Conservation (phyloP, 2,797 vertebrate genomes). For the Hapalemur alaotrensis region DNA sequence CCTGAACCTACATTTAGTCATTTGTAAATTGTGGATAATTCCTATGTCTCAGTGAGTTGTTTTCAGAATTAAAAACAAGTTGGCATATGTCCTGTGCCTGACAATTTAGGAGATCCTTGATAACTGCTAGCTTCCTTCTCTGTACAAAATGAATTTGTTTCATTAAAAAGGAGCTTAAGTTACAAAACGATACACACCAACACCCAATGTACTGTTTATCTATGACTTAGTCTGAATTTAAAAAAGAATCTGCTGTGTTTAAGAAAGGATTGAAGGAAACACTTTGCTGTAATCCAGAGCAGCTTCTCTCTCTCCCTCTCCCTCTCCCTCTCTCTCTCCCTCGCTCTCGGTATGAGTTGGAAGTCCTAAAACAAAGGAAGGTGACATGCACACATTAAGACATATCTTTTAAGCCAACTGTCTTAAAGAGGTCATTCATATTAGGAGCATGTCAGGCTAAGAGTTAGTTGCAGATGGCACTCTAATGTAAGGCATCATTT, state of each 20-base stretch:
- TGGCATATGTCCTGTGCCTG: neutral
- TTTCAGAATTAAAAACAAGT: constrained; percentile 2
- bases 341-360: neutral
- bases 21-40: neutral
- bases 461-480: neutral
- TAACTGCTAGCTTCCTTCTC: neutral
- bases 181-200: neutral
- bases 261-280: neutral
- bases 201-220: neutral
- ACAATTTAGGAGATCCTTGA: neutral
- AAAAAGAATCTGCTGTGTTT: constrained; percentile 38
- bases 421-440: neutral
- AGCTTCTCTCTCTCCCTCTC: neutral
- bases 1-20: neutral
- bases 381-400: neutral
- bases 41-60: neutral
- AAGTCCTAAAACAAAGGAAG: neutral
- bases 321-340: neutral
- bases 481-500: neutral
- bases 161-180: constrained; percentile 25
- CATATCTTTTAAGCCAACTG: neutral
- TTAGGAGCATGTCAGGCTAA: neutral
- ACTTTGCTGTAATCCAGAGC: neutral
- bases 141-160: neutral
- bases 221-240: constrained; percentile 27